Evolutionary conservation across 2,888 invertebrate species (phyloP), one percentile per base, ranked within the genome.

Genomic region (Sepioteuthis lessoniana): DNA sequence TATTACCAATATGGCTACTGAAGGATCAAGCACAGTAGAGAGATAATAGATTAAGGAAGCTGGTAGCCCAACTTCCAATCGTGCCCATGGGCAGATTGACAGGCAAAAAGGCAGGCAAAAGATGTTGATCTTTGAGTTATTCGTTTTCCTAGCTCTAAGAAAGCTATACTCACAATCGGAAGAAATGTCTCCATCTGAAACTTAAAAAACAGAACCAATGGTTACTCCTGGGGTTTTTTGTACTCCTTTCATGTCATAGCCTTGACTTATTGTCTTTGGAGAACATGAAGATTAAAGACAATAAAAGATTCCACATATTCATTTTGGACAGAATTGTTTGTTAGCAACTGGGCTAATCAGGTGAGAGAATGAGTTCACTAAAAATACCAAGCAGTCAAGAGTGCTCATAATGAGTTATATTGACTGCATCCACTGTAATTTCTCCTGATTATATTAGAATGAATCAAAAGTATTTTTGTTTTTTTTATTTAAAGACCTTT

Each of bases 181-280:
- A 76, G 76, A 76, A 76, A n/a, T n/a, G n/a, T 76, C 76, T 76
- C 76, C 76, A 76, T n/a, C 76, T 76, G 76, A 76, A 76, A 76
- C 76, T 76, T 76, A n/a, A 76, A 76, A 60, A 76, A n/a, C 16
- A 76, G n/a, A 76, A 76, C 10, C 31, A 76, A 76, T n/a, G 13
- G 76, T n/a, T n/a, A 76, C 76, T n/a, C 8, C 76, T n/a, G n/a
- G 76, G n/a, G 0, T 10, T 76, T n/a, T 31, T 16, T 5, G 31
- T 76, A n/a, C 76, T 76, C 76, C 31, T 19, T n/a, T 76, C 1
- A n/a, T n/a, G 31, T 76, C n/a, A n/a, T n/a, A 76, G n/a, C n/a
- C n/a, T 76, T n/a, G 76, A 16, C 1, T 76, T n/a, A 76, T n/a
- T 76, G 76, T n/a, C 76, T n/a, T 76, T n/a, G n/a, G 0, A n/a